Evolutionary conservation across 2,113 vertebrate species (phyloP).

Genomic region (Scartelaos histophorus): DNA sequence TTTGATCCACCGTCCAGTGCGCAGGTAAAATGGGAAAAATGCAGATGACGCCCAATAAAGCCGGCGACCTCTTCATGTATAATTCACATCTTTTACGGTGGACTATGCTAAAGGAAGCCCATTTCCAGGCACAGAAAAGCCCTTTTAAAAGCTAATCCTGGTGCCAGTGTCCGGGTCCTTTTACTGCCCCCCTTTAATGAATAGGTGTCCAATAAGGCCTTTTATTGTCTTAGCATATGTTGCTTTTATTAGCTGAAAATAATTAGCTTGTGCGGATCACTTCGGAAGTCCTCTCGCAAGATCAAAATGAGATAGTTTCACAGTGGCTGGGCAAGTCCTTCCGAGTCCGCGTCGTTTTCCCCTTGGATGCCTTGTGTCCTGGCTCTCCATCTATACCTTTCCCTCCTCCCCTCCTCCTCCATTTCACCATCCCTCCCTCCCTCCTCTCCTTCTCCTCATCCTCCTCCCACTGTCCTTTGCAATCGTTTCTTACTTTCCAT

Average conservation of each 20-base stretch:
- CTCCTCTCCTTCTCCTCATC: slow-evolving; percentile 42
- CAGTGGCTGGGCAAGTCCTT: slow-evolving; percentile 99
- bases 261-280: slow-evolving; percentile 99
- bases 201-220: slow-evolving; percentile 97
- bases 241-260: slow-evolving; percentile 99
- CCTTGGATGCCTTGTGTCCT: slow-evolving; percentile 92
- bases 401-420: slow-evolving; percentile 43
- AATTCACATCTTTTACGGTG: slow-evolving; percentile 81
- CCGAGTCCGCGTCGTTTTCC: slow-evolving; percentile 89
- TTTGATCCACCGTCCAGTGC: slow-evolving; percentile 42
- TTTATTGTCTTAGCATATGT: slow-evolving; percentile 99
- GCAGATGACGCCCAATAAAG: slow-evolving; percentile 78
- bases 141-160: slow-evolving; percentile 80
- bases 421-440: slow-evolving; percentile 61
- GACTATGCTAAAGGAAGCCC: slow-evolving; percentile 72
- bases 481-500: slow-evolving; percentile 55
- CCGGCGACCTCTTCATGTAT: slow-evolving; percentile 77
- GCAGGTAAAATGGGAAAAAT: slow-evolving; percentile 67
- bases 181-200: slow-evolving; percentile 89
- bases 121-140: slow-evolving; percentile 77
- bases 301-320: slow-evolving; percentile 99
- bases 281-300: slow-evolving; percentile 95
- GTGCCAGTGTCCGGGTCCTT: slow-evolving; percentile 75
- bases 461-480: slow-evolving; percentile 53
- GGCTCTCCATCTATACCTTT: slow-evolving; percentile 68